Evolutionary conservation across 2,888 invertebrate genomes (phyloP).

Genomic region (Craniophora ligustri): DNA sequence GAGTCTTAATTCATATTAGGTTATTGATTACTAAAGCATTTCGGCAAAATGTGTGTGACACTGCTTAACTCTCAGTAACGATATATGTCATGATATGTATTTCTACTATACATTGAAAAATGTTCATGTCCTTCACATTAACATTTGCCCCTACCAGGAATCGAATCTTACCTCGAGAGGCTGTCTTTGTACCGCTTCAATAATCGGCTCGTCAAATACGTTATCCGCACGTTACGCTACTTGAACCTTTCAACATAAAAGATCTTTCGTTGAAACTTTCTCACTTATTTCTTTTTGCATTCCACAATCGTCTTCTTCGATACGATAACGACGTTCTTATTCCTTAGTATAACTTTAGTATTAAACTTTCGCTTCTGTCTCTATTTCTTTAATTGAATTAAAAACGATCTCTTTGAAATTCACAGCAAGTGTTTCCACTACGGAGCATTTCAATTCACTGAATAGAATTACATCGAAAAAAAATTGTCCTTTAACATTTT

Average conservation of each 20-base stretch:
- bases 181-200: too few species aligned
- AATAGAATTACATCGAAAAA: background rate
- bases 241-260: background rate
- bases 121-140: too few species aligned
- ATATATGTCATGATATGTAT: too few species aligned
- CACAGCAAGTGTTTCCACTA: slow-evolving; percentile 4
- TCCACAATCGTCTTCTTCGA: slow-evolving; percentile 8
- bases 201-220: too few species aligned
- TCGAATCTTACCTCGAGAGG: too few species aligned
- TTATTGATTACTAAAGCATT: too few species aligned
- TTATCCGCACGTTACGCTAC: background rate
- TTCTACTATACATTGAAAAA: too few species aligned
- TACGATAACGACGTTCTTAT: slow-evolving; percentile 33
- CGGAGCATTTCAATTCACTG: slow-evolving; percentile 9
- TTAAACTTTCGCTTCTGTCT: slow-evolving; percentile 24
- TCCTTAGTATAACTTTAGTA: slow-evolving; percentile 26
- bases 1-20: too few species aligned
- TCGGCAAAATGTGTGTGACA: too few species aligned
- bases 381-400: slow-evolving; percentile 37
- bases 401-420: slow-evolving; percentile 27
- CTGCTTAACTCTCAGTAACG: too few species aligned
- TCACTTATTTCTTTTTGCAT: slow-evolving; percentile 21
- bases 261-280: slow-evolving; percentile 9
- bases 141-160: too few species aligned
- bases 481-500: background rate